phyloP scores from a whole-genome alignment of 2,113 vertebrate species.

The Diphyllodes magnificus region DNA sequence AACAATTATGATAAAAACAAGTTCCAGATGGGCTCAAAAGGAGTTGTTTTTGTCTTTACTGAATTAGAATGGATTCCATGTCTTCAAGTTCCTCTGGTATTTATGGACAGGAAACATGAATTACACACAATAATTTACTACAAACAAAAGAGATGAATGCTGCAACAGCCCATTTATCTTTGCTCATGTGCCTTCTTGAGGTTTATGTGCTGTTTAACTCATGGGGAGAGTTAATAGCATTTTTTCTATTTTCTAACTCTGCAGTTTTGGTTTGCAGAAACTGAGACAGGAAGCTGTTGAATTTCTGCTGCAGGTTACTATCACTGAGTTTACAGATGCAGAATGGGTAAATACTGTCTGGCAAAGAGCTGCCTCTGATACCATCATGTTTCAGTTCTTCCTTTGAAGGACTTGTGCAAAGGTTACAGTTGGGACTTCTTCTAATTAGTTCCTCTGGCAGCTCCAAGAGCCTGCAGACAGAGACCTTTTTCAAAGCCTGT shows the following conservation, averaged over 20 bases:
- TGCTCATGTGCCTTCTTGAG: constrained; percentile 36
- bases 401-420: not conserved
- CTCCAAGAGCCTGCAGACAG: not conserved
- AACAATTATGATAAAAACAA: constrained; percentile 27
- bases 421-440: not conserved
- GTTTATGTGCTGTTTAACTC: constrained; percentile 26
- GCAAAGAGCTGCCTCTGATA: not conserved
- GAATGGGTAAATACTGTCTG: not conserved
- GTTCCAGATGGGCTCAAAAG: constrained; percentile 56
- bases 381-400: not conserved
- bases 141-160: constrained; percentile 38
- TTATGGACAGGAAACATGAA: constrained; percentile 63
- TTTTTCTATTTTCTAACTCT: constrained; percentile 1
- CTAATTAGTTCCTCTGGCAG: not conserved
- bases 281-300: not conserved
- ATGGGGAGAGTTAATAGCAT: not conserved
- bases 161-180: constrained; percentile 51
- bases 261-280: constrained; percentile 6
- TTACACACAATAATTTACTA: constrained; percentile 54
- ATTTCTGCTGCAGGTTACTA: not conserved
- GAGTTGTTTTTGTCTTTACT: constrained; percentile 47
- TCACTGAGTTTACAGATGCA: not conserved
- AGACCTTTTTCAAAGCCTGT: not conserved
- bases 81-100: constrained; percentile 41
- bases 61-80: constrained; percentile 48